These are phyloP conservation scores for Archilochus colubris DNA, from an alignment of 2,113 vertebrate genomes.

Conservation along the genomic window DNA sequence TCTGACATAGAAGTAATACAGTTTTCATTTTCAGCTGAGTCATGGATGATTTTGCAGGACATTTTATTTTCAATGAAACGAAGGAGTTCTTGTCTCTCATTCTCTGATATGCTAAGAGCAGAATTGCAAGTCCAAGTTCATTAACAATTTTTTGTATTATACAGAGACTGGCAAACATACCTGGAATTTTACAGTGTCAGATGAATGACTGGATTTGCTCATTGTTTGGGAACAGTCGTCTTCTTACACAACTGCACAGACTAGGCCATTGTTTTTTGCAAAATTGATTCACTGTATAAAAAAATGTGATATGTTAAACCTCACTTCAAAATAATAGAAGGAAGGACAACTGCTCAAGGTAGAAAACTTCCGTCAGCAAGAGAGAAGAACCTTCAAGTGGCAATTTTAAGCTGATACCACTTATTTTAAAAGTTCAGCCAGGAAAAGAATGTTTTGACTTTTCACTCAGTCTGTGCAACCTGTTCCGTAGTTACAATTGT, in stretches of 20 bases:
- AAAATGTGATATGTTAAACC: not conserved
- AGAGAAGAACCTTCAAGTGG: not conserved
- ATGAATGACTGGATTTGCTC: not conserved
- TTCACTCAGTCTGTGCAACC: not conserved
- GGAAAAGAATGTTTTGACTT: not conserved
- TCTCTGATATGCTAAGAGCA: not conserved
- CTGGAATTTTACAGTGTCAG: not conserved
- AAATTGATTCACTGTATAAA: not conserved
- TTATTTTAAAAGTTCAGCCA: not conserved
- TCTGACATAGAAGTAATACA: not conserved
- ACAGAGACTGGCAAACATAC: not conserved
- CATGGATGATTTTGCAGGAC: slow-evolving; percentile 45
- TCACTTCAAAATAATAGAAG: not conserved
- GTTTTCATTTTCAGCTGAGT: slow-evolving; percentile 55
- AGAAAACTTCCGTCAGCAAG: not conserved
- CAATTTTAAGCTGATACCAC: not conserved
- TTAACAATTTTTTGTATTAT: not conserved
- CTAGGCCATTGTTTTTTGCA: not conserved
- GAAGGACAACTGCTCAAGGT: not conserved
- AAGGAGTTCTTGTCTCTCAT: slow-evolving; percentile 19
- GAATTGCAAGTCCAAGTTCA: not conserved
- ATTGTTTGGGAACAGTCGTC: not conserved
- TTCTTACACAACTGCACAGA: not conserved
- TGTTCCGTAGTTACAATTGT: not conserved
- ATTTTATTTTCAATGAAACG: not conserved